Evolutionary conservation across 2,113 vertebrate species (phyloP), one percentile per base, ranked within the genome.

Genomic region (Pachypanchax playfairii): DNA sequence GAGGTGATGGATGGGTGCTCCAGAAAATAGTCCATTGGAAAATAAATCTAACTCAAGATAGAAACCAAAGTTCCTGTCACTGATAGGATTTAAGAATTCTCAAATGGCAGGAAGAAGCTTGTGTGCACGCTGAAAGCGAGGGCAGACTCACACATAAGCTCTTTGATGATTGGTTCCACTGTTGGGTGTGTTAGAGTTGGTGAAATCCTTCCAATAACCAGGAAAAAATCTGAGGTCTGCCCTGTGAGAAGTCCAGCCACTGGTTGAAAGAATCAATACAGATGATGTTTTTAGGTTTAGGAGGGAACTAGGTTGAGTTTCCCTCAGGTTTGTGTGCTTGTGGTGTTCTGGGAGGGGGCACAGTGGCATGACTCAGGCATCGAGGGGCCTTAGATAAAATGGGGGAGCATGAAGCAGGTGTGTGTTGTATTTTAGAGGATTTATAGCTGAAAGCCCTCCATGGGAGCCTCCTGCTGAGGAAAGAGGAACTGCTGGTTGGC

Each of bases 401-500:
- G n/a, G 33, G 43, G 36, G 17, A 24, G 48, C 5, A 42, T 41
- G 55, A 22, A 29, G 20, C 46, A 57, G 65, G 43, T 26, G 15
- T 35, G 51, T 28, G 46, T 51, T 58, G 48, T n/a, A 25, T 20
- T 38, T 48, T 28, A 28, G 36, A 49, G 57, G 22, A 64, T 39
- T 95, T 95, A 98, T 91, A 98, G 93, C 91, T 99, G 96, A 90
- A 98, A 99, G 83, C 97, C 97, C 87, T 98, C 96, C 97, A 99
- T 98, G 41, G 97, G 96, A 21, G 95, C 96, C 88, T 98, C 96
- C 8, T 96, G 66, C 65, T 96, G 95, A 58, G 97, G 96, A 88
- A 99, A 98, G 76, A 99, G 96, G 87, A 93, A 98, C 89, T 99
- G 97, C 90, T 99, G 96, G 73, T 98, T 95, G 75, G 91, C 94